These are phyloP conservation scores for Sarcoramphus papa DNA, from an alignment of 2,797 vertebrate species.

Conservation along the genomic window DNA sequence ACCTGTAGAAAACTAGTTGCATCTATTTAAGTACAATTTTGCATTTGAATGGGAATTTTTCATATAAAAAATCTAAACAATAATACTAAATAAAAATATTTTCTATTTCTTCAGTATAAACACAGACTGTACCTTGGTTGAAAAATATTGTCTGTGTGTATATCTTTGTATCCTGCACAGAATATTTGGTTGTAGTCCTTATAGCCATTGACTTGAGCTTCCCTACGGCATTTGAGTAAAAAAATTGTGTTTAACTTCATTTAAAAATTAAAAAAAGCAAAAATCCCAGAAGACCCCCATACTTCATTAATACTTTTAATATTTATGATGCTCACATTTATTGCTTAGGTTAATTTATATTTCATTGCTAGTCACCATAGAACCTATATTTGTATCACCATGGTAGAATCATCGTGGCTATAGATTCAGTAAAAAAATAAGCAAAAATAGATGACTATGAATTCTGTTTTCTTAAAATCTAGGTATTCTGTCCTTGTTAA, in stretches of 20 bases:
- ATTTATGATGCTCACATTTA: background rate
- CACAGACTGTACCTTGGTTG: background rate
- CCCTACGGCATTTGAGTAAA: background rate
- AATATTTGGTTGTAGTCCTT: background rate
- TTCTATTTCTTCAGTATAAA: background rate
- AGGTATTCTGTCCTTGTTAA: background rate
- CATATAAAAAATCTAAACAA: background rate
- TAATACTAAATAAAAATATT: background rate
- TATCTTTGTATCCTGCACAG: background rate
- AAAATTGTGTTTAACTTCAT: fast-evolving
- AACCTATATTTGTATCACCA: background rate
- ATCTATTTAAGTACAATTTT: background rate
- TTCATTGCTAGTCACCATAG: background rate
- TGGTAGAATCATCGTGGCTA: background rate
- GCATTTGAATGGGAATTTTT: background rate
- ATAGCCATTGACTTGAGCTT: background rate
- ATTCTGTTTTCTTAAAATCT: background rate
- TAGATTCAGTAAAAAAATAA: background rate
- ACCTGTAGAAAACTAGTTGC: background rate
- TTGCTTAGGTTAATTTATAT: background rate
- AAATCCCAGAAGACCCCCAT: background rate
- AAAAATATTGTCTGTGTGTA: background rate
- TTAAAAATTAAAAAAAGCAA: background rate
- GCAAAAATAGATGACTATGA: background rate
- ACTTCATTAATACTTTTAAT: background rate